Percentiles rank a stretch among this genome's conserved stretches.
These are phyloP conservation scores for Petroica traversi DNA, from an alignment of 2,113 vertebrate species.

Conservation along the genomic window DNA sequence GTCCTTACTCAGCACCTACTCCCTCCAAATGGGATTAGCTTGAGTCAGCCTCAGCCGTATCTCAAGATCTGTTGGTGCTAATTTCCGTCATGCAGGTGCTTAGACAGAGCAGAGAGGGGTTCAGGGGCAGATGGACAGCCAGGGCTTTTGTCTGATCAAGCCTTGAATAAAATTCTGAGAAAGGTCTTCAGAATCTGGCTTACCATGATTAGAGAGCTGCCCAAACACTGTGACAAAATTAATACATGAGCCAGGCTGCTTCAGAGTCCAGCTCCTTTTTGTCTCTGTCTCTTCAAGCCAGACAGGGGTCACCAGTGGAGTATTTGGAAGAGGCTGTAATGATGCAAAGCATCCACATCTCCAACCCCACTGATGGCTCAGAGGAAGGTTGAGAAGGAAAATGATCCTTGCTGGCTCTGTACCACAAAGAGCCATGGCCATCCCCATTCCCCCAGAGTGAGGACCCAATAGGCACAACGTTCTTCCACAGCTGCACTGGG, in stretches of 20 bases:
- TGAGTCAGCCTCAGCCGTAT: neutral
- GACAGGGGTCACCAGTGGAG: accelerated
- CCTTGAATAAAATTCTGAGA: neutral
- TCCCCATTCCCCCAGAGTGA: neutral
- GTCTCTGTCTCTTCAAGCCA: neutral
- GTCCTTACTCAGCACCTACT: neutral
- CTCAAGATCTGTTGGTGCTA: neutral
- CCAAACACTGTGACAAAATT: neutral
- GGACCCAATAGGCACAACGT: neutral
- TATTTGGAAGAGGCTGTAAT: neutral
- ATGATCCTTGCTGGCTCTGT: neutral
- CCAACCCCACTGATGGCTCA: neutral
- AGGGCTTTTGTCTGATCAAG: neutral
- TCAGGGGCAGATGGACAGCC: neutral
- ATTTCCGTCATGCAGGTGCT: neutral
- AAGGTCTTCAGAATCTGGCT: neutral
- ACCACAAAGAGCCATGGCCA: neutral
- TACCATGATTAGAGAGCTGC: neutral
- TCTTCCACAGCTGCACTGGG: accelerated
- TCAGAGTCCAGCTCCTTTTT: neutral
- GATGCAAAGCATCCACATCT: neutral
- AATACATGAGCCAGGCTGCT: neutral
- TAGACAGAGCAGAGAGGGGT: neutral
- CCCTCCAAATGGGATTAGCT: neutral
- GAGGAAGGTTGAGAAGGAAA: neutral